phyloP scores from a whole-genome alignment of 2,797 vertebrate genomes.

The Xenops minutus region DNA sequence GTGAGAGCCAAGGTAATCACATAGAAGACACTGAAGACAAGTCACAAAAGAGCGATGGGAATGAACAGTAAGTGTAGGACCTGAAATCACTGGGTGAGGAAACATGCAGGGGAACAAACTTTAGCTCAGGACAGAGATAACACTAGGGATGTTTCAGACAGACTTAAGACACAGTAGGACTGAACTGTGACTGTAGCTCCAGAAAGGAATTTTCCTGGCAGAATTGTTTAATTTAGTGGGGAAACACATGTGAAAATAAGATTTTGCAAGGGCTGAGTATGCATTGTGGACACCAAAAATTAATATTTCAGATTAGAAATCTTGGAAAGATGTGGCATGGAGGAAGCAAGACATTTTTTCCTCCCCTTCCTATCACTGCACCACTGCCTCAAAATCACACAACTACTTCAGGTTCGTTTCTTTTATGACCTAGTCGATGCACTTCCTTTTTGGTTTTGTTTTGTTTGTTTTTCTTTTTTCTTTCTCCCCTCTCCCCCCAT shows the following conservation, averaged over 20 bases:
- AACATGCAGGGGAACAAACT: background rate
- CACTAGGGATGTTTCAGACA: background rate
- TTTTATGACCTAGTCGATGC: background rate
- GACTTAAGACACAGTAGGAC: background rate
- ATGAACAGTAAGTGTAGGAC: background rate
- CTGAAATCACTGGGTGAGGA: background rate
- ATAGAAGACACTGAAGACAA: background rate
- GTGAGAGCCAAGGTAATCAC: background rate
- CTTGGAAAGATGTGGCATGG: background rate
- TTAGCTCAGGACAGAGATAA: background rate
- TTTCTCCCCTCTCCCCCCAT: too few relatives aligned
- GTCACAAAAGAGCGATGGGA: background rate
- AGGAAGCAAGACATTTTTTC: background rate
- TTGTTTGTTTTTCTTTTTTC: background rate
- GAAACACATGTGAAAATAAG: background rate
- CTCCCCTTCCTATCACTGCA: background rate
- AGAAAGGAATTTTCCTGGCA: background rate
- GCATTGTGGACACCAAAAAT: background rate
- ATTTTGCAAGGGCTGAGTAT: background rate
- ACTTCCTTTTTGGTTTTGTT: background rate
- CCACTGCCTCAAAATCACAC: background rate
- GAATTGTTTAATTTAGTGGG: background rate
- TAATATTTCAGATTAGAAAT: background rate
- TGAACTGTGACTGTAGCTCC: background rate
- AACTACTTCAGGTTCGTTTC: background rate